phyloP scores from a whole-genome alignment of 2,113 vertebrate genomes.

The Athene cunicularia region DNA sequence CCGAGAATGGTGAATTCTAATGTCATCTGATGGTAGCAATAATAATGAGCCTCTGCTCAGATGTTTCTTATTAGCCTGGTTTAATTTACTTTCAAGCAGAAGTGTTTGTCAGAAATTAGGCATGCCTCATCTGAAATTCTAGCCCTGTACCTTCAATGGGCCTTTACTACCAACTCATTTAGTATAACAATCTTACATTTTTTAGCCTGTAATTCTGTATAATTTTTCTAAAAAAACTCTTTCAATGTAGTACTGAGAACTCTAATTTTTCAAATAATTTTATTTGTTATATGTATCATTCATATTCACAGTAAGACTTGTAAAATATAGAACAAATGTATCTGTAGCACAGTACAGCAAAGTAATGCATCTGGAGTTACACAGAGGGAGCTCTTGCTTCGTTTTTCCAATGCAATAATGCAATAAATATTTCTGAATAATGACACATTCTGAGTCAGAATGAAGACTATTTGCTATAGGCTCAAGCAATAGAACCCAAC shows the following conservation, averaged over 20 bases:
- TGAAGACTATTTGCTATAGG: background rate
- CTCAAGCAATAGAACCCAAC: background rate
- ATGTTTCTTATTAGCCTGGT: background rate
- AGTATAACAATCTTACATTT: background rate
- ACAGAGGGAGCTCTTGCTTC: slow-evolving; percentile 72
- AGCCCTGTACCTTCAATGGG: background rate
- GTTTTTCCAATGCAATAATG: slow-evolving; percentile 21
- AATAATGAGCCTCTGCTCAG: background rate
- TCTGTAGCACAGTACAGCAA: background rate
- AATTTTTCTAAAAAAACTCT: background rate
- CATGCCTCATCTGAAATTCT: background rate
- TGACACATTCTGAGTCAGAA: background rate
- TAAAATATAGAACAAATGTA: background rate
- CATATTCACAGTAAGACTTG: background rate
- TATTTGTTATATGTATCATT: background rate
- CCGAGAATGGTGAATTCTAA: background rate
- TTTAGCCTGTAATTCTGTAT: background rate
- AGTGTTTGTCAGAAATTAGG: background rate
- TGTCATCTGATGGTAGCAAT: background rate
- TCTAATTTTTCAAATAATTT: background rate
- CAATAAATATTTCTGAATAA: background rate
- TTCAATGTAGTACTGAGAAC: background rate
- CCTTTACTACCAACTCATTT: background rate
- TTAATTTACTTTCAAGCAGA: background rate
- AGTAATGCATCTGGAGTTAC: background rate